Evolutionary conservation across 1,140 invertebrate genomes (phyloP).

Genomic region (Himalopsyche phryganea): DNA sequence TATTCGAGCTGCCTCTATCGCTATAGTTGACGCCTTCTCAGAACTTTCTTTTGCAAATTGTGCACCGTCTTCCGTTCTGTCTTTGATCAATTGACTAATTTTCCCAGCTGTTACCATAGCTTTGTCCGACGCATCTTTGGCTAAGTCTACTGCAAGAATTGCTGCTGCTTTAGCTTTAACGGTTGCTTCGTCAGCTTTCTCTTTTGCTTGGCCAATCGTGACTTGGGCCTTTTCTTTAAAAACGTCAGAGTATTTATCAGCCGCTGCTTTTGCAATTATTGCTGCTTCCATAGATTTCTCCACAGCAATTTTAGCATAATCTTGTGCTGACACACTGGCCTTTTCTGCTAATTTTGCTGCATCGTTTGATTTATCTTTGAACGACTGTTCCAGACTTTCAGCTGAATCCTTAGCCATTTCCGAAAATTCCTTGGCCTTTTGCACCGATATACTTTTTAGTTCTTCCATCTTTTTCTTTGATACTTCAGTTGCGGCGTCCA

Average conservation of each 20-base stretch:
- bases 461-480: conserved; percentile 17
- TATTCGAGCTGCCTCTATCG: too few relatives aligned
- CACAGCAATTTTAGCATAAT: background rate
- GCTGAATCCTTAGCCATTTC: conserved; percentile 13
- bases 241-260: conserved; percentile 1
- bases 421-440: conserved; percentile 11
- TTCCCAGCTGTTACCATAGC: background rate
- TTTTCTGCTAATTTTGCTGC: background rate
- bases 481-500: conserved; percentile 1
- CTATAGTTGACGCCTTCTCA: too few relatives aligned
- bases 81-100: too few relatives aligned
- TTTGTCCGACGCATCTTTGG: background rate
- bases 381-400: background rate
- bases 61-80: background rate
- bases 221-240: conserved; percentile 9
- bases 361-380: conserved; percentile 9
- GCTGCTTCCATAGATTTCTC: conserved; percentile 14
- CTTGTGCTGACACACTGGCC: background rate
- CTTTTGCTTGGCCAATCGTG: background rate
- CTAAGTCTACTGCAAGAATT: conserved; percentile 6
- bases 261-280: conserved; percentile 4
- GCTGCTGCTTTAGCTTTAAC: conserved; percentile 1
- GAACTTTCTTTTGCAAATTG: background rate
- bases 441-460: conserved; percentile 2
- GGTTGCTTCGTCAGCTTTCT: conserved; percentile 9